Evolutionary conservation across 2,797 vertebrate species (phyloP).

Genomic region (Oryzias sinensis): DNA sequence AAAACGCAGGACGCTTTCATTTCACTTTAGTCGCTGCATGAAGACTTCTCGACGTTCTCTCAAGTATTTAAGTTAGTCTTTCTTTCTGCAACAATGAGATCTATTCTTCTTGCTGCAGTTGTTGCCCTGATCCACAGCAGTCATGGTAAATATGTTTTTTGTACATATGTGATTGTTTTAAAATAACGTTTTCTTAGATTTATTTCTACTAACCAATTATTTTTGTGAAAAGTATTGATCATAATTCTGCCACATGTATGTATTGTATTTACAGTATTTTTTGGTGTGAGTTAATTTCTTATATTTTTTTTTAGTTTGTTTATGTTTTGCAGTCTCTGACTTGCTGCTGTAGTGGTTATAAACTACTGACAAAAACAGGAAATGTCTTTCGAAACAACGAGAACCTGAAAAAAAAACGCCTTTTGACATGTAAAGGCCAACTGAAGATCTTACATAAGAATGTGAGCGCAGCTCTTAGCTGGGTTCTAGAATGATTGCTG

Average conservation of each 20-base stretch:
- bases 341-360: constrained; percentile 25
- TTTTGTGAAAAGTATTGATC: constrained; percentile 9
- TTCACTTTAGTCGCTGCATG: constrained; percentile 29
- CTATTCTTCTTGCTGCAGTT: constrained; percentile 25
- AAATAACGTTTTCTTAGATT: constrained; percentile 1
- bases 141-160: constrained; percentile 65
- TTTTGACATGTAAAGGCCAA: background rate
- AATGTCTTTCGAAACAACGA: constrained; percentile 13
- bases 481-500: background rate
- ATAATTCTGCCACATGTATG: constrained; percentile 8
- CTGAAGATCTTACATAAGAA: background rate
- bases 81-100: constrained; percentile 55
- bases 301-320: constrained; percentile 31
- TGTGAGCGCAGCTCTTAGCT: background rate
- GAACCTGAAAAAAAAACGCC: constrained; percentile 4
- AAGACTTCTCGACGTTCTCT: background rate
- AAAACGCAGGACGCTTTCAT: constrained; percentile 41
- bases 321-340: constrained; percentile 28
- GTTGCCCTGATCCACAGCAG: constrained; percentile 47
- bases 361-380: constrained; percentile 28
- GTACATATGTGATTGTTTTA: constrained; percentile 1
- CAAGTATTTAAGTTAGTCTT: background rate
- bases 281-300: background rate
- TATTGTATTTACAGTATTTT: constrained; percentile 8
- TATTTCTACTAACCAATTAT: constrained; percentile 6